Conservation (phyloP, 2,797 vertebrate species). For the Psittacula derbiana region DNA sequence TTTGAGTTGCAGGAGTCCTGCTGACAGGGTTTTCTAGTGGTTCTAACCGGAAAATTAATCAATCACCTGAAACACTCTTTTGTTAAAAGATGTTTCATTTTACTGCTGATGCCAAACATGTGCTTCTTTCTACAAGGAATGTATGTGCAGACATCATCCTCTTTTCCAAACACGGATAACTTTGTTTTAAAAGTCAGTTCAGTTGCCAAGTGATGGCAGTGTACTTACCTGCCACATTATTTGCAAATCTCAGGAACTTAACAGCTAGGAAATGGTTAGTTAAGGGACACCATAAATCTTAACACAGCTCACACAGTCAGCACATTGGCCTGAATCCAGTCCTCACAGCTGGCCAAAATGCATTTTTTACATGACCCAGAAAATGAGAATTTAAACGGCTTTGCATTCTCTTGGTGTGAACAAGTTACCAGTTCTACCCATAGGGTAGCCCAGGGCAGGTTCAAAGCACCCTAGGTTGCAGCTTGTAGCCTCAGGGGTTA, state of each 20-base stretch:
- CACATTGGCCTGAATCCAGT: not conserved
- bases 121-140: not conserved
- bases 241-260: conserved; percentile 18
- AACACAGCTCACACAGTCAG: not conserved
- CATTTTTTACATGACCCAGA: not conserved
- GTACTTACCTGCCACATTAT: not conserved
- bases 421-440: not conserved
- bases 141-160: not conserved
- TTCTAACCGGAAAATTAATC: not conserved
- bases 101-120: not conserved
- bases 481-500: not conserved
- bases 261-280: conserved; percentile 28
- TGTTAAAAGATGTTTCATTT: not conserved
- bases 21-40: not conserved
- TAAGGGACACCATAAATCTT: conserved; percentile 28
- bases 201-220: not conserved
- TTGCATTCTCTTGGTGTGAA: not conserved
- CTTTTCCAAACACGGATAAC: not conserved
- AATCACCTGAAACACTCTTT: not conserved
- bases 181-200: not conserved
- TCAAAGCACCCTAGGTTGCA: not conserved
- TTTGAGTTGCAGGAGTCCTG: conserved; percentile 9
- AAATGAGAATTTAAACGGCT: not conserved
- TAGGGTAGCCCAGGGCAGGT: not conserved
- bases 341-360: not conserved